A percentile compares a stretch with the other conserved stretches of the same genome.
Evolutionary conservation across 2,797 vertebrate genomes (phyloP).

Genomic region (Malurus splendens): DNA sequence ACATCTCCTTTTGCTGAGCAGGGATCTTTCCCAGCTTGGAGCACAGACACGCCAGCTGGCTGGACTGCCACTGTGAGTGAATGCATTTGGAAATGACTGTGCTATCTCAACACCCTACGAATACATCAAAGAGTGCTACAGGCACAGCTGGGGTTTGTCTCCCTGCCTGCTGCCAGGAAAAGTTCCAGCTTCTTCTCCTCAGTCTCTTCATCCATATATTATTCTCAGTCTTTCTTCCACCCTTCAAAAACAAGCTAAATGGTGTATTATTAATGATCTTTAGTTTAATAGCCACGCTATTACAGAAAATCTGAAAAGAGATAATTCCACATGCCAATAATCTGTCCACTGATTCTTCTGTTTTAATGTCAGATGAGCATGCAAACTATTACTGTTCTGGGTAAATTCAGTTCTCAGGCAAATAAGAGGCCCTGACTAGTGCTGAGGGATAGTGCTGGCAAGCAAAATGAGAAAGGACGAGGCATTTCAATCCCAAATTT

Average conservation of each 20-base stretch:
- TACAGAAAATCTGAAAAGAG: background rate
- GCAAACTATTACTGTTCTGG: background rate
- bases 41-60: slow-evolving; percentile 18
- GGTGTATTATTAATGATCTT: background rate
- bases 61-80: slow-evolving; percentile 9
- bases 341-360: background rate
- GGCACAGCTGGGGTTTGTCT: slow-evolving; percentile 41
- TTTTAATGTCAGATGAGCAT: slow-evolving; percentile 6
- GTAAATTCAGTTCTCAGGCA: slow-evolving; percentile 54
- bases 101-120: background rate
- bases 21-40: background rate
- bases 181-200: slow-evolving; percentile 13
- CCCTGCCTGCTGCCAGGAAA: slow-evolving; percentile 20
- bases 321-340: background rate
- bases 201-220: background rate
- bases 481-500: slow-evolving; percentile 27
- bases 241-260: slow-evolving; percentile 5
- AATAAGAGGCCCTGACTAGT: slow-evolving; percentile 21
- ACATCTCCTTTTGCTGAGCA: background rate
- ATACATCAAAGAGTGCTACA: slow-evolving; percentile 32
- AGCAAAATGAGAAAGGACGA: slow-evolving; percentile 30
- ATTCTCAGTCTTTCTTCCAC: background rate
- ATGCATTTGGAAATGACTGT: slow-evolving; percentile 1
- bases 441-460: slow-evolving; percentile 37
- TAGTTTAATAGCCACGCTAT: background rate